Conservation (phyloP, 2,888 invertebrate genomes). For the Pseudococcus jackbeardsleyi region DNA sequence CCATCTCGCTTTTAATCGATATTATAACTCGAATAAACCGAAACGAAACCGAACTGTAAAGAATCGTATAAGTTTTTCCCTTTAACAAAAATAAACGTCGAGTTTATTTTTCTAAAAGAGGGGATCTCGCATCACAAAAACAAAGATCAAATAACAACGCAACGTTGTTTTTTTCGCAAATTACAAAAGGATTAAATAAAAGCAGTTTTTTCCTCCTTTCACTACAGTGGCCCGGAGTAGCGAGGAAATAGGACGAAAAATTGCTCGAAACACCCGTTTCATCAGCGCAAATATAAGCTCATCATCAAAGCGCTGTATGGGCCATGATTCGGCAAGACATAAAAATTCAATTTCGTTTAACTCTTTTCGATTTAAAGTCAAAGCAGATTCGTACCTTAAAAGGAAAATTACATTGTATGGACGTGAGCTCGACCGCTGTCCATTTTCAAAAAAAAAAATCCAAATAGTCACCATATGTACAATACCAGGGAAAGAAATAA, state of each 20-base stretch:
- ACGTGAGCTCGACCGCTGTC: conserved; percentile 9
- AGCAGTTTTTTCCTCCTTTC: not conserved
- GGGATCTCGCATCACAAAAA: conserved; percentile 14
- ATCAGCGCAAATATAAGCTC: conserved; percentile 3
- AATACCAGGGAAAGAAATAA: not conserved
- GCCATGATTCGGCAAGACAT: not conserved
- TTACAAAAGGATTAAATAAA: conserved; percentile 40
- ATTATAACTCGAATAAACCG: conserved; percentile 22
- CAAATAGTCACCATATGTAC: not conserved
- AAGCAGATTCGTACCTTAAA: conserved; percentile 33
- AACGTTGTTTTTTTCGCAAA: conserved; percentile 5
- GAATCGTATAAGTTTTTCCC: not conserved
- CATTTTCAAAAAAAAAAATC: not conserved
- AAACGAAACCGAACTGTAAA: conserved; percentile 3
- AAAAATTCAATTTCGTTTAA: conserved; percentile 25
- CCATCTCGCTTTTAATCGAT: conserved; percentile 23
- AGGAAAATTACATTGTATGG: not conserved
- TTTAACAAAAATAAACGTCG: conserved; percentile 25
- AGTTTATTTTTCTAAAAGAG: conserved; percentile 25
- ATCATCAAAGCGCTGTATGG: conserved; percentile 11
- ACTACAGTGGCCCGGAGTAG: not conserved
- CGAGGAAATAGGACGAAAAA: conserved; percentile 1
- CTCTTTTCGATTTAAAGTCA: conserved; percentile 26
- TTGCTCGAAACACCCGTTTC: not conserved
- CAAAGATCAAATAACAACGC: conserved; percentile 26